Evolutionary conservation across 2,113 vertebrate genomes (phyloP).

Genomic region (Grammomys dolichurus): DNA sequence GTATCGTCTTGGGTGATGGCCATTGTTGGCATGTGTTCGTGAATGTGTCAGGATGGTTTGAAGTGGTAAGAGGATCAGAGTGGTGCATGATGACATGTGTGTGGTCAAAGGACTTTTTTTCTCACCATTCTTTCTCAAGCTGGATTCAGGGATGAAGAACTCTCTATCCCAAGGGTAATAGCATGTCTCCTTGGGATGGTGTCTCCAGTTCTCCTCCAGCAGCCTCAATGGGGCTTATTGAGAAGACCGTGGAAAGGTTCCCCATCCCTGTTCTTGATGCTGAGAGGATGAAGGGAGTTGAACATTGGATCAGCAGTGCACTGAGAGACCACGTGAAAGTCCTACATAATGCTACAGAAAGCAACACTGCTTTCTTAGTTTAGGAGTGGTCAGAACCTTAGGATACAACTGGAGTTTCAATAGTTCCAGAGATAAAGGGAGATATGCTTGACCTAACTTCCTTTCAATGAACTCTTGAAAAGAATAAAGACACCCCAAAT

Average conservation of each 20-base stretch:
- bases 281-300: neutral
- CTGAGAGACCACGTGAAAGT: neutral
- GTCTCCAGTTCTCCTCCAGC: neutral
- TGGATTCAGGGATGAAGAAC: neutral
- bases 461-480: slow-evolving; percentile 11
- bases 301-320: neutral
- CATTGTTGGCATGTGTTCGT: neutral
- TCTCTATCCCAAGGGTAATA: neutral
- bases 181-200: neutral
- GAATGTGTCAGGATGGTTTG: neutral
- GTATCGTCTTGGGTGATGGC: neutral
- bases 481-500: neutral
- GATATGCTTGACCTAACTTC: neutral
- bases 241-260: neutral
- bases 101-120: neutral
- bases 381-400: neutral
- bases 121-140: neutral
- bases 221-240: neutral
- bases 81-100: neutral
- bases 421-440: neutral
- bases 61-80: neutral
- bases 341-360: neutral
- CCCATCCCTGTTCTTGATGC: neutral
- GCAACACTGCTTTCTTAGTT: neutral
- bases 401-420: neutral